phyloP scores from a whole-genome alignment of 2,797 vertebrate species.

The Aphelocoma californica region DNA sequence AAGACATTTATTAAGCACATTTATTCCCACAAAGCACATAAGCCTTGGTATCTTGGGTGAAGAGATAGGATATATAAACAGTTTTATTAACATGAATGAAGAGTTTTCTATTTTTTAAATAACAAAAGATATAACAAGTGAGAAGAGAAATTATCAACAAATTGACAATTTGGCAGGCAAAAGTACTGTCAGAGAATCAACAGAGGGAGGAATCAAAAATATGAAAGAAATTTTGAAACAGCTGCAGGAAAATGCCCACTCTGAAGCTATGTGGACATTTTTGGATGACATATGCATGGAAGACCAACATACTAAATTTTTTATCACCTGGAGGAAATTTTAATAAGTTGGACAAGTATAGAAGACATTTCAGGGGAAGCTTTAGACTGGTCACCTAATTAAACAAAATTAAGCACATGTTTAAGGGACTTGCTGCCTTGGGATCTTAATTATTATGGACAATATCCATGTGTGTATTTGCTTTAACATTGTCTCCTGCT shows the following conservation, averaged over 20 bases:
- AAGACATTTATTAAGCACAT: not conserved
- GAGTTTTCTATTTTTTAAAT: not conserved
- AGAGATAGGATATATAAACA: not conserved
- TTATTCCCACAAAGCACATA: not conserved
- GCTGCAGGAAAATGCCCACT: not conserved
- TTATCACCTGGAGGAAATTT: not conserved
- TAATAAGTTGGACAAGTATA: not conserved
- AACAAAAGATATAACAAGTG: not conserved
- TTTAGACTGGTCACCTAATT: not conserved
- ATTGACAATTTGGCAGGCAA: not conserved
- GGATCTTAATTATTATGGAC: slow-evolving; percentile 28
- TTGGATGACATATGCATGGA: not conserved
- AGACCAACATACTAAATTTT: not conserved
- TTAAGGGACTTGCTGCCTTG: slow-evolving; percentile 12
- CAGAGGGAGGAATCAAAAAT: not conserved
- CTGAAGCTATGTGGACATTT: not conserved
- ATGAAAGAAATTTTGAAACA: not conserved
- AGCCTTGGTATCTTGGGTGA: not conserved
- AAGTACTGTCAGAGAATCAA: not conserved
- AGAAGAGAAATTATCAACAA: not conserved
- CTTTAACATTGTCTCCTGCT: slow-evolving; percentile 51
- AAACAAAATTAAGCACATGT: not conserved
- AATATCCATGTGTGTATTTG: slow-evolving; percentile 40
- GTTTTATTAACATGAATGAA: not conserved
- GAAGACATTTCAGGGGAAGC: not conserved